Evolutionary conservation across 2,888 invertebrate genomes (phyloP).

Genomic region (Pristionchus fissidentatus): DNA sequence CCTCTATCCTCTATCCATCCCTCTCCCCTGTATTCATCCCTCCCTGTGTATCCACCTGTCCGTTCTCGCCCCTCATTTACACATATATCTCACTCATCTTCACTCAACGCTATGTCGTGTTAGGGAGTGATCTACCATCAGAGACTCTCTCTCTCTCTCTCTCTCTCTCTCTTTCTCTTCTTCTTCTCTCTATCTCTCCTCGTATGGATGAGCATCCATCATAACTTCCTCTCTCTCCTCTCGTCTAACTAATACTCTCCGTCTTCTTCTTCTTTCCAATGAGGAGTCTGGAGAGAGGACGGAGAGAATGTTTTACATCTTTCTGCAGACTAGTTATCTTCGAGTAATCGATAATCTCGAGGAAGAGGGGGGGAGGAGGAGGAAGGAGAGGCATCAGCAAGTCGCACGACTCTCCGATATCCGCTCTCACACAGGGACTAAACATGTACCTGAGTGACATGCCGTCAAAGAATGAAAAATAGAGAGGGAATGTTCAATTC

Average conservation of each 20-base stretch:
- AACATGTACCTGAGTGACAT: too few species aligned
- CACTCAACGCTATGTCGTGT: background rate
- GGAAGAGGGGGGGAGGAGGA: too few species aligned
- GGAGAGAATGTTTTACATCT: background rate
- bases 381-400: too few species aligned
- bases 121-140: too few species aligned
- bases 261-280: background rate
- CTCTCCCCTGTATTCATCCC: background rate
- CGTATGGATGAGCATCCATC: background rate
- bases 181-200: background rate
- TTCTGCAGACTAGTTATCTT: background rate
- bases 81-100: background rate
- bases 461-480: too few species aligned
- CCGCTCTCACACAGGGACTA: too few species aligned
- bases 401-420: too few species aligned
- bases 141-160: background rate
- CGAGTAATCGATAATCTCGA: too few species aligned
- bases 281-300: background rate
- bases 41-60: background rate
- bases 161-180: background rate
- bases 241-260: conserved; percentile 5
- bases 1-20: background rate
- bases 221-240: background rate
- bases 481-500: too few species aligned
- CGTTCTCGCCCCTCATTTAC: background rate